Evolutionary conservation across 2,888 invertebrate species (phyloP).

Genomic region (Chironomus tentans): DNA sequence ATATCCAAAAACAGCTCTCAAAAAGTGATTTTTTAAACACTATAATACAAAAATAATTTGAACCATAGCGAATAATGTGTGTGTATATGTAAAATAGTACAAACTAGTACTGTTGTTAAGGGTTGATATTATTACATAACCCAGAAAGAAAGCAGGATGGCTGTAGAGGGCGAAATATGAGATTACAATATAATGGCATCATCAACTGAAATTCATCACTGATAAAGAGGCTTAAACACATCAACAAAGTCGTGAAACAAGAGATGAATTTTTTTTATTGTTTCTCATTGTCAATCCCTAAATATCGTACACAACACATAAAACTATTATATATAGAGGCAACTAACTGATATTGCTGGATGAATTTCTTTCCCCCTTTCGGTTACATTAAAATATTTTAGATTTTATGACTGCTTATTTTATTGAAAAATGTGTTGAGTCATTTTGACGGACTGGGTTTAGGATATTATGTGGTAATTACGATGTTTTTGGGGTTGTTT

Average conservation of each 20-base stretch:
- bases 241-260: slow-evolving; percentile 12
- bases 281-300: slow-evolving; percentile 8
- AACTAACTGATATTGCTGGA: too few relatives aligned
- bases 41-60: neutral
- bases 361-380: neutral
- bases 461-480: too few relatives aligned
- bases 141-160: neutral
- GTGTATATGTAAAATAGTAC: neutral
- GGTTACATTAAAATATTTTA: too few relatives aligned
- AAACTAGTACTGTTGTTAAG: neutral
- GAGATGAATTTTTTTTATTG: slow-evolving; percentile 21
- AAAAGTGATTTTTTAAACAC: too few relatives aligned
- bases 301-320: neutral
- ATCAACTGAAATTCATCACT: slow-evolving; percentile 26
- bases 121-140: neutral
- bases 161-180: slow-evolving; percentile 14
- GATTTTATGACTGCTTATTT: too few relatives aligned
- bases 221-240: slow-evolving; percentile 27
- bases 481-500: too few relatives aligned
- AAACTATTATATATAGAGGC: slow-evolving; percentile 11
- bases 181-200: slow-evolving; percentile 27
- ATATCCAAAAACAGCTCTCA: too few relatives aligned
- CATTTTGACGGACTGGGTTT: too few relatives aligned
- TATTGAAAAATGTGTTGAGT: too few relatives aligned
- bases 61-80: slow-evolving; percentile 12